Conservation (phyloP, 2,797 vertebrate genomes). For the Mus caroli region DNA sequence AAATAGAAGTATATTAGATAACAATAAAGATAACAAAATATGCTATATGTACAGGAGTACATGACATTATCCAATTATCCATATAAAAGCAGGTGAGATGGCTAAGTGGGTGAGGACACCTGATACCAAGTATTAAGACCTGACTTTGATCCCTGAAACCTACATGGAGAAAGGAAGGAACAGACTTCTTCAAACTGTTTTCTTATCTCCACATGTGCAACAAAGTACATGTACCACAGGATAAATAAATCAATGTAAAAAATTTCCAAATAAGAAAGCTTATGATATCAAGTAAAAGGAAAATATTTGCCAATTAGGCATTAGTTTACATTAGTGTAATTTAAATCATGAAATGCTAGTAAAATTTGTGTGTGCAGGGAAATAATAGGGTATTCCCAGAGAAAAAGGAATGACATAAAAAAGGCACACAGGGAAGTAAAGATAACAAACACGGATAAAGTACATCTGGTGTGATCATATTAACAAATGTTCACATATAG, state of each 20-base stretch:
- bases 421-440: not conserved
- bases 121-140: not conserved
- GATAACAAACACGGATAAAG: slow-evolving; percentile 13
- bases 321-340: not conserved
- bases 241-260: not conserved
- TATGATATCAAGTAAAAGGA: not conserved
- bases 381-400: not conserved
- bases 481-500: slow-evolving; percentile 15
- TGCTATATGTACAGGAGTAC: not conserved
- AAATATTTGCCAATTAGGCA: not conserved
- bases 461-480: slow-evolving; percentile 17
- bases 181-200: not conserved
- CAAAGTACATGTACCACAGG: not conserved
- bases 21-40: not conserved
- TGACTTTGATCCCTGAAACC: not conserved
- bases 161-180: not conserved
- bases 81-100: not conserved
- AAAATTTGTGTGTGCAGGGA: not conserved
- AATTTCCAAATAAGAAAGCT: not conserved
- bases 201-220: not conserved
- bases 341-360: not conserved
- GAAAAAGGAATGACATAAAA: slow-evolving; percentile 28
- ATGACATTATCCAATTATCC: not conserved
- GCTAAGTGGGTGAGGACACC: not conserved
- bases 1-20: slow-evolving; percentile 54